These are phyloP conservation scores for Zelostemma sp. DNA, from an alignment of 1,140 invertebrate species.

Conservation along the genomic window DNA sequence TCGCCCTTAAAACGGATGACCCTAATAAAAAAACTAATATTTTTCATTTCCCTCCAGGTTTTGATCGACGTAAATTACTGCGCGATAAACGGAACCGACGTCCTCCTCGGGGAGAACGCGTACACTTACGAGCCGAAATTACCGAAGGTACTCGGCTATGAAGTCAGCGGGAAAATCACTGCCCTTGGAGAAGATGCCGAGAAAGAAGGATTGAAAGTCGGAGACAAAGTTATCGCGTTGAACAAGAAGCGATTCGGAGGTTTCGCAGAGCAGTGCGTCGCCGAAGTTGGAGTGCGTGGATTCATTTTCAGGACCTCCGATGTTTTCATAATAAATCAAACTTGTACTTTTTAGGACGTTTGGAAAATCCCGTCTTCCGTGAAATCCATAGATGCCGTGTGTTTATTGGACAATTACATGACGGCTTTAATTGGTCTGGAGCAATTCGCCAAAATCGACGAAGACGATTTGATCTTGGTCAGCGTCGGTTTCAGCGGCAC, in stretches of 20 bases:
- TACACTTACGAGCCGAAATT: slow-evolving; percentile 66
- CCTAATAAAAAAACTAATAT: slow-evolving; percentile 2
- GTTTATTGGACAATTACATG: slow-evolving; percentile 72
- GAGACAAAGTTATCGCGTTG: slow-evolving; percentile 71
- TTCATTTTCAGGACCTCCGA: too few species aligned
- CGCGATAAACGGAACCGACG: slow-evolving; percentile 74
- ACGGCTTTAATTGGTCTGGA: slow-evolving; percentile 73
- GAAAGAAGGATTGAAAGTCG: slow-evolving; percentile 57
- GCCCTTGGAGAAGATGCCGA: slow-evolving; percentile 61
- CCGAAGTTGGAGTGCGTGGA: slow-evolving; percentile 67
- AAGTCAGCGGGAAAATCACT: slow-evolving; percentile 70
- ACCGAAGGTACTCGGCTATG: slow-evolving; percentile 73
- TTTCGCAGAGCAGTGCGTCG: slow-evolving; percentile 71
- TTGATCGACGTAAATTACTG: slow-evolving; percentile 72
- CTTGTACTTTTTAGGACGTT: slow-evolving; percentile 68
- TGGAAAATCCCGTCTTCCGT: slow-evolving; percentile 71
- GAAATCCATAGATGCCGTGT: slow-evolving; percentile 67
- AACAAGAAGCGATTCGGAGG: slow-evolving; percentile 71
- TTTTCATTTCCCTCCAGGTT: slow-evolving; percentile 62
- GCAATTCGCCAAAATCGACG: slow-evolving; percentile 69
- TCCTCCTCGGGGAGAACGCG: slow-evolving; percentile 68
- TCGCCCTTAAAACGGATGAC: too few species aligned
- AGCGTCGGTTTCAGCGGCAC: slow-evolving; percentile 74
- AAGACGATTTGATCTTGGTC: slow-evolving; percentile 71
- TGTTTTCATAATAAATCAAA: neutral